These are phyloP conservation scores for Tipula helvola DNA, from an alignment of 2,888 invertebrate species.

Conservation along the genomic window DNA sequence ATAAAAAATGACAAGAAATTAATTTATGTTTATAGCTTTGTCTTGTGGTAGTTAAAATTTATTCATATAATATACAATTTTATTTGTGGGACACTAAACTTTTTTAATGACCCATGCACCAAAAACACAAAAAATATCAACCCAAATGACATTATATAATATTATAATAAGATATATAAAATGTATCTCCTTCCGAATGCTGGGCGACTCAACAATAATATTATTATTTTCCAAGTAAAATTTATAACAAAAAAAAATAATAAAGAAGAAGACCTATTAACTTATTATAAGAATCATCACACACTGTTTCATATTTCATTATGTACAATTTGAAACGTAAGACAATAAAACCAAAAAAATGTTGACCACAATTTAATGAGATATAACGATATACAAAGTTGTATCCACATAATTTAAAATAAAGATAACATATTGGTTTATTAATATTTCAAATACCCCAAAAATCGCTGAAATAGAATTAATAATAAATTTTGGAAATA, in stretches of 20 bases:
- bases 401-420: background rate
- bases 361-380: background rate
- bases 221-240: background rate
- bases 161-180: background rate
- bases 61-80: background rate
- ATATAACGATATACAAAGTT: background rate
- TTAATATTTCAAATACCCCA: background rate
- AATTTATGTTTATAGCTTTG: background rate
- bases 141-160: background rate
- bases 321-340: background rate
- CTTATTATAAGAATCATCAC: background rate
- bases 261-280: background rate
- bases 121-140: background rate
- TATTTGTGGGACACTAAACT: background rate
- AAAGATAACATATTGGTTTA: background rate
- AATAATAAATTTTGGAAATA: background rate
- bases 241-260: background rate
- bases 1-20: background rate
- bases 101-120: background rate
- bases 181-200: background rate
- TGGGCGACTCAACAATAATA: background rate
- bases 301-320: background rate
- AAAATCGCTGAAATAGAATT: background rate
- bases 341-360: background rate
- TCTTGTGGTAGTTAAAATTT: background rate